Evolutionary conservation across 2,113 vertebrate species (phyloP).

Genomic region (Cheirogaleus medius): DNA sequence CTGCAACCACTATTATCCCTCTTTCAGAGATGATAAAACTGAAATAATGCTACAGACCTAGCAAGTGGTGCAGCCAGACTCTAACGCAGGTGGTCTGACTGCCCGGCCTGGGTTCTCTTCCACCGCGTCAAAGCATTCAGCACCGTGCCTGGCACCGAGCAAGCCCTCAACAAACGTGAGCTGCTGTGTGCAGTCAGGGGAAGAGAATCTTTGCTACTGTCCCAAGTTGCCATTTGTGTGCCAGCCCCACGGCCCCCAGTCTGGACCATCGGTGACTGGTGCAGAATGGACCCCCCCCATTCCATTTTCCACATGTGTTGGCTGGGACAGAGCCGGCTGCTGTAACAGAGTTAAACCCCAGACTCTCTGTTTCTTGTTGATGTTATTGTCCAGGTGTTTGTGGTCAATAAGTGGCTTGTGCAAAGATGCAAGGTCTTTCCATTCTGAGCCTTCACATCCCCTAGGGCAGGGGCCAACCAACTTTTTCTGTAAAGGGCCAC

Average conservation of each 20-base stretch:
- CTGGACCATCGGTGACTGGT: background rate
- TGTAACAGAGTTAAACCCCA: background rate
- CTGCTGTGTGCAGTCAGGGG: background rate
- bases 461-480: background rate
- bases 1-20: background rate
- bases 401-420: background rate
- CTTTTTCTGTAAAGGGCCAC: background rate
- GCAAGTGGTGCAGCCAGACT: background rate
- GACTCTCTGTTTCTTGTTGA: too few relatives aligned
- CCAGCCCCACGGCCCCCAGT: background rate
- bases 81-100: too few relatives aligned
- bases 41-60: background rate
- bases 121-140: background rate
- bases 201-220: accelerated
- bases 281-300: background rate
- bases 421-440: background rate
- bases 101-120: background rate
- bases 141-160: background rate
- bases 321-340: background rate
- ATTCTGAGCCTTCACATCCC: background rate
- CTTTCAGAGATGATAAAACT: background rate
- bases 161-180: accelerated
- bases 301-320: accelerated
- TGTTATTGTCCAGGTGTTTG: background rate
- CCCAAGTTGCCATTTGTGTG: too few relatives aligned